A percentile compares a stretch with the other conserved stretches of the same genome.
Evolutionary conservation across 2,888 invertebrate species (phyloP).

Genomic region (Drosophila suboccidentalis): DNA sequence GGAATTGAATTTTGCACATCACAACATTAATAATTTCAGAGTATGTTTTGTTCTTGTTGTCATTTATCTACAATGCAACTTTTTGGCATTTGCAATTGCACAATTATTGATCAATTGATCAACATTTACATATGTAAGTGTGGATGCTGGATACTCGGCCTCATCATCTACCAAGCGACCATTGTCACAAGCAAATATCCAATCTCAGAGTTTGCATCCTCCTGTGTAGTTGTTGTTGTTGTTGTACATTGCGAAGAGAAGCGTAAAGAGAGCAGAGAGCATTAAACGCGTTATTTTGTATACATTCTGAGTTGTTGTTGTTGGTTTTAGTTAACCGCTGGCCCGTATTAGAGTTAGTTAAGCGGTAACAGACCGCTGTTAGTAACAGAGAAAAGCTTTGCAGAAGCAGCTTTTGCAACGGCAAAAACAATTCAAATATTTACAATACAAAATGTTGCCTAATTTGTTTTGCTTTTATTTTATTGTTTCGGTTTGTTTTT

Average conservation of each 20-base stretch:
- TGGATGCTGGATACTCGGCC: slow-evolving; percentile 3
- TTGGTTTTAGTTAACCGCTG: slow-evolving; percentile 36
- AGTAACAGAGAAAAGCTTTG: slow-evolving; percentile 52
- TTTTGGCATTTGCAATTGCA: slow-evolving; percentile 70
- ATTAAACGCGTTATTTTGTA: slow-evolving; percentile 73
- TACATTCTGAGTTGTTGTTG: slow-evolving; percentile 50
- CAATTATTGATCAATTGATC: slow-evolving; percentile 25
- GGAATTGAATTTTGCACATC: slow-evolving; percentile 42
- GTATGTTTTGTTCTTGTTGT: slow-evolving; percentile 28
- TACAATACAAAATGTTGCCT: slow-evolving; percentile 30
- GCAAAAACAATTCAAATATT: slow-evolving; percentile 22
- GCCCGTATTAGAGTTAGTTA: slow-evolving; percentile 46
- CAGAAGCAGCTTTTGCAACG: slow-evolving; percentile 21
- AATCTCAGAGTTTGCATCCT: slow-evolving; percentile 88
- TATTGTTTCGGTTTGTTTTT: slow-evolving; percentile 49
- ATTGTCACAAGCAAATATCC: slow-evolving; percentile 89
- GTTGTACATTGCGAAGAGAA: slow-evolving; percentile 41
- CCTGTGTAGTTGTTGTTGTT: slow-evolving; percentile 86
- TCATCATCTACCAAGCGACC: slow-evolving; percentile 87
- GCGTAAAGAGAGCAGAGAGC: slow-evolving; percentile 70
- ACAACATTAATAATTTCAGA: slow-evolving; percentile 53
- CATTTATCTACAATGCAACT: slow-evolving; percentile 47
- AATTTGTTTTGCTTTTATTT: slow-evolving; percentile 35
- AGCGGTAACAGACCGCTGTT: slow-evolving; percentile 50
- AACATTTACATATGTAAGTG: slow-evolving; percentile 8